Conservation (phyloP, 2,113 vertebrate species). For the Oncorhynchus gorbuscha region DNA sequence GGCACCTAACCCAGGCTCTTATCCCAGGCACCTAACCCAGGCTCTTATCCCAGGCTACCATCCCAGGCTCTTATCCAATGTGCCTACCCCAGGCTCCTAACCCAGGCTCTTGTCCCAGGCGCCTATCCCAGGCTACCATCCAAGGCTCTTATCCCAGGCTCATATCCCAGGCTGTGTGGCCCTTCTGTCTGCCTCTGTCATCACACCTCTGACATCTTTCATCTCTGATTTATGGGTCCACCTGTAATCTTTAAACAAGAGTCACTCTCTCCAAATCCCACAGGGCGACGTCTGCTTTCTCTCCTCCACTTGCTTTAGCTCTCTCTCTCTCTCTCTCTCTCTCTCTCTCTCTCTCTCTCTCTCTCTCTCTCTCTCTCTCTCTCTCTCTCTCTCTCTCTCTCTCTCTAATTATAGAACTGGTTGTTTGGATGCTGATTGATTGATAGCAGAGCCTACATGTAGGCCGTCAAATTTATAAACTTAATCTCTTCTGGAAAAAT, state of each 20-base stretch:
- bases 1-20: no score
- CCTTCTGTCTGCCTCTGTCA: background rate
- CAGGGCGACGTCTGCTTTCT: constrained; percentile 7
- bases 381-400: background rate
- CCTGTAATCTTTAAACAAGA: constrained; percentile 14
- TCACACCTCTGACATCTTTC: background rate
- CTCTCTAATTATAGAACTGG: no score
- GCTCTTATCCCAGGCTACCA: background rate
- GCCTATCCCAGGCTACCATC: background rate
- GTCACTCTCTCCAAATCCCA: background rate
- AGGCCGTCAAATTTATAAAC: no score
- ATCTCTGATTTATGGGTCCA: constrained; percentile 11
- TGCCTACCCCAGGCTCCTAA: no score
- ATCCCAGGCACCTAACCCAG: no score
- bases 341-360: constrained; percentile 24
- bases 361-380: constrained; percentile 7
- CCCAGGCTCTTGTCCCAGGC: no score
- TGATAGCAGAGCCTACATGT: no score
- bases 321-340: constrained; percentile 6
- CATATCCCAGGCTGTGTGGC: no score
- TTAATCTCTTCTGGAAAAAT: no score
- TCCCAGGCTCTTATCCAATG: background rate
- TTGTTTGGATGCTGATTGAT: no score
- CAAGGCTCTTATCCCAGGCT: no score
- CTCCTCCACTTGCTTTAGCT: constrained; percentile 2